phyloP scores from a whole-genome alignment of 2,113 vertebrate species.

The Ancistrus triradiatus region DNA sequence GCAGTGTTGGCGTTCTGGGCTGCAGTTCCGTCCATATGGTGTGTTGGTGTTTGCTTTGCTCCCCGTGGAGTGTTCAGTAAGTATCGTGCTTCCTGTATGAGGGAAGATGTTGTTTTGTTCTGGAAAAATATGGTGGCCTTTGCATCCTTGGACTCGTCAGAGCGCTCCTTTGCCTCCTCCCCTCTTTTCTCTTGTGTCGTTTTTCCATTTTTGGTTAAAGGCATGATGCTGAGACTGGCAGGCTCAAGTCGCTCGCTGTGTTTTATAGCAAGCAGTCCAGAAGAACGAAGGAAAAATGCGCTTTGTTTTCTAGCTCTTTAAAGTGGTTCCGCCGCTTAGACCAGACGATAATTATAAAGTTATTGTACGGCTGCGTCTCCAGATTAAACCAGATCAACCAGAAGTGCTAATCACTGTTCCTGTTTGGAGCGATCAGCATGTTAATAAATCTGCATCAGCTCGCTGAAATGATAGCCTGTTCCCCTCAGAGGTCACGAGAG shows the following conservation, averaged over 20 bases:
- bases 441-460: too few relatives aligned
- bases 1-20: not conserved
- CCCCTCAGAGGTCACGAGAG: too few relatives aligned
- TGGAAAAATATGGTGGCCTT: slow-evolving; percentile 23
- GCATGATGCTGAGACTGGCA: not conserved
- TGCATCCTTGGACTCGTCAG: not conserved
- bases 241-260: not conserved
- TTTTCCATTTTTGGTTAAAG: slow-evolving; percentile 2
- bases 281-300: not conserved
- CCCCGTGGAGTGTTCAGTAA: slow-evolving; percentile 27
- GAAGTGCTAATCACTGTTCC: slow-evolving; percentile 46
- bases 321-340: not conserved
- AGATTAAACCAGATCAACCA: slow-evolving; percentile 50
- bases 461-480: too few relatives aligned
- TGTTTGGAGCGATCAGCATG: too few relatives aligned
- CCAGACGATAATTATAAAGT: slow-evolving; percentile 6
- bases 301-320: not conserved
- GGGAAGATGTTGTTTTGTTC: slow-evolving; percentile 13
- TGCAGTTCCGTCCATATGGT: slow-evolving; percentile 23
- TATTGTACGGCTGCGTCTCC: slow-evolving; percentile 55
- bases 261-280: not conserved
- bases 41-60: slow-evolving; percentile 5
- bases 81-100: slow-evolving; percentile 12
- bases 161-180: not conserved
- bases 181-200: not conserved